Base-by-base conservation (phyloP, 2,797 vertebrate genomes). In the Carapus acus region DNA sequence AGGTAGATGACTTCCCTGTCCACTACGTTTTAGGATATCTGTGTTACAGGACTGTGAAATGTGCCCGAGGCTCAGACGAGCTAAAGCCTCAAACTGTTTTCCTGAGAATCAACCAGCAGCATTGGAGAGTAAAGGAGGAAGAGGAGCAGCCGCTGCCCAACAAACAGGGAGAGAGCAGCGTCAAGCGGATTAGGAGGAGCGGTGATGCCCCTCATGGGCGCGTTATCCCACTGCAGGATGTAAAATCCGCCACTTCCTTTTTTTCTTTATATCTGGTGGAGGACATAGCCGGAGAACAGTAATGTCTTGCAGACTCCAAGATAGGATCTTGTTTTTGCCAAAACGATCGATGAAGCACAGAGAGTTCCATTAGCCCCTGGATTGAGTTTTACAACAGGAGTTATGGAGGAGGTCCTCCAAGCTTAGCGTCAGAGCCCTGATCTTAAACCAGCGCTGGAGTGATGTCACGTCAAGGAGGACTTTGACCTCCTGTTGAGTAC, bases 401-500 rank as follows among this genome's bases (percentile, higher is more conserved):
- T 68, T 67, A 62, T 55, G 59, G 65, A 51, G 48, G 1, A 8
- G 5, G 15, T 53, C 50, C 53, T n/a, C 58, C 57, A 41, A 57
- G 53, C 64, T 80, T 41, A 21, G 56, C 51, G 45, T 42, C 51
- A 31, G 31, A 49, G 51, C n/a, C n/a, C 19, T 59, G 49, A 43
- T 60, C 52, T 45, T 41, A 16, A 44, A 65, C 53, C 55, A 43
- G n/a, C 50, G 61, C 48, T 29, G 21, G 43, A 29, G 48, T 16
- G 34, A 57, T 53, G 62, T 3, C 14, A 36, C n/a, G 54, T 42
- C 59, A 38, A 54, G 41, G 54, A 52, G 42, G 43, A 58, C 8
- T 42, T 62, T 11, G 56, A 29, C 62, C 65, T 67, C 62, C 42
- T 17, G 49, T 44, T 39, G 53, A 61, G 48, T 58, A 34, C 65